Percentiles rank a stretch among this genome's conserved stretches.
phyloP scores from a whole-genome alignment of 2,797 vertebrate species.

The Pseudocheirus occidentalis region DNA sequence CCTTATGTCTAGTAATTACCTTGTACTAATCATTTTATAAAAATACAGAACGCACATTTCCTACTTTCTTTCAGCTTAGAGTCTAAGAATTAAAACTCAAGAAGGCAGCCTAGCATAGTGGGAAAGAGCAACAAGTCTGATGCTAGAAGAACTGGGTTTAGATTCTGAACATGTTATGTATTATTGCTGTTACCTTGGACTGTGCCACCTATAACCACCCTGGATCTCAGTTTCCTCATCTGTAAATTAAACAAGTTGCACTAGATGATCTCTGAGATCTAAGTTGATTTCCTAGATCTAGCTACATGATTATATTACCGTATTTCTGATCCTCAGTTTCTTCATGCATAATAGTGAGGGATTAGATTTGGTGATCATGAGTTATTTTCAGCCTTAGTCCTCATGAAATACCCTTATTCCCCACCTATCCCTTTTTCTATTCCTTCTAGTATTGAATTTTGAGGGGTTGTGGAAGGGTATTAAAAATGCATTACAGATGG shows the following conservation, averaged over 20 bases:
- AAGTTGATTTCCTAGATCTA: not conserved
- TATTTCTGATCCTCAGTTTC: not conserved
- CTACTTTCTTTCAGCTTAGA: not conserved
- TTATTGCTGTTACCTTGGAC: not conserved
- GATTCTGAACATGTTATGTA: not conserved
- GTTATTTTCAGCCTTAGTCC: not conserved
- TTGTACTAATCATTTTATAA: not conserved
- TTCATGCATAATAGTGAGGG: not conserved
- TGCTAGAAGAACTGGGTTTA: not conserved
- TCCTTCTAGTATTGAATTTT: not conserved
- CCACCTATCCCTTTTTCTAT: not conserved
- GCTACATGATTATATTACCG: not conserved
- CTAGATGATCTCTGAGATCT: not conserved
- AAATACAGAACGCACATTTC: accelerated
- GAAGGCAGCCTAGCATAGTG: not conserved
- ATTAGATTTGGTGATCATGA: not conserved
- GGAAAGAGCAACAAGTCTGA: not conserved
- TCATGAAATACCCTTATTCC: not conserved
- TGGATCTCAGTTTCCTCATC: not conserved
- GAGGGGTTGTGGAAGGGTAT: not conserved
- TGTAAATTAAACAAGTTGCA: not conserved
- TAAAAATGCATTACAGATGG: not conserved
- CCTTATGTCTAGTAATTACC: not conserved
- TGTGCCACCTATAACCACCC: accelerated
- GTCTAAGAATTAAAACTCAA: not conserved